These are phyloP conservation scores for Campoplex nolae DNA, from an alignment of 2,888 invertebrate genomes.

Conservation along the genomic window DNA sequence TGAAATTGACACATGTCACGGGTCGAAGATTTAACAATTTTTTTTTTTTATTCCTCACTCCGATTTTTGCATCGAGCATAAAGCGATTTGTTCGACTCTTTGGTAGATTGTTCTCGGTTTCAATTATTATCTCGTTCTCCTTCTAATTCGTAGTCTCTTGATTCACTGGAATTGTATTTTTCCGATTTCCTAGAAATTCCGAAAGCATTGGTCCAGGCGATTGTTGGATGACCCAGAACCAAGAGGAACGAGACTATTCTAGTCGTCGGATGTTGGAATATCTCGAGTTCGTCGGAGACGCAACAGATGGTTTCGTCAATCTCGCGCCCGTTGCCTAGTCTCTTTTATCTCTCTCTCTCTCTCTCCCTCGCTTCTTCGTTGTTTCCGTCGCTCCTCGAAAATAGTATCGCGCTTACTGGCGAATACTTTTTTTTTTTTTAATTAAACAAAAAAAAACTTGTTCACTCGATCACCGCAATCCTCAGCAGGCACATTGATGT, in stretches of 20 bases:
- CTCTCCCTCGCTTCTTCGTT: background rate
- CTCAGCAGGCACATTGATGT: slow-evolving; percentile 26
- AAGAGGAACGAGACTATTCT: background rate
- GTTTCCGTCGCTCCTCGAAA: slow-evolving; percentile 35
- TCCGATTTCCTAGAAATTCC: background rate
- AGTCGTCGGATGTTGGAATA: slow-evolving; percentile 36
- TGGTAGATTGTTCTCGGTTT: background rate
- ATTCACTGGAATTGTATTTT: slow-evolving; percentile 1
- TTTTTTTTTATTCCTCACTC: background rate
- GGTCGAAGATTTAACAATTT: background rate
- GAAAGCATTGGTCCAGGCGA: background rate
- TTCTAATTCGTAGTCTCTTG: slow-evolving; percentile 1
- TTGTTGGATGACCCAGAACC: slow-evolving; percentile 6
- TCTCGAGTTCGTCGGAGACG: slow-evolving; percentile 24
- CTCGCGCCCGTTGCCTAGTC: background rate
- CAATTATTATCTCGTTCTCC: background rate
- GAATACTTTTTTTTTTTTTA: background rate
- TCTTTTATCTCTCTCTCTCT: background rate
- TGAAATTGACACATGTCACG: slow-evolving; percentile 46
- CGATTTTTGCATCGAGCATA: background rate
- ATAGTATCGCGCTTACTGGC: slow-evolving; percentile 19
- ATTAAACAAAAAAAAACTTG: slow-evolving; percentile 1
- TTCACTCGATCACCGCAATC: slow-evolving; percentile 59
- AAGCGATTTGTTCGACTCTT: slow-evolving; percentile 40
- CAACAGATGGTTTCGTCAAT: slow-evolving; percentile 55